Evolutionary conservation across 2,888 invertebrate species (phyloP), one percentile per base, ranked within the genome.

Genomic region (Euclidia mi): DNA sequence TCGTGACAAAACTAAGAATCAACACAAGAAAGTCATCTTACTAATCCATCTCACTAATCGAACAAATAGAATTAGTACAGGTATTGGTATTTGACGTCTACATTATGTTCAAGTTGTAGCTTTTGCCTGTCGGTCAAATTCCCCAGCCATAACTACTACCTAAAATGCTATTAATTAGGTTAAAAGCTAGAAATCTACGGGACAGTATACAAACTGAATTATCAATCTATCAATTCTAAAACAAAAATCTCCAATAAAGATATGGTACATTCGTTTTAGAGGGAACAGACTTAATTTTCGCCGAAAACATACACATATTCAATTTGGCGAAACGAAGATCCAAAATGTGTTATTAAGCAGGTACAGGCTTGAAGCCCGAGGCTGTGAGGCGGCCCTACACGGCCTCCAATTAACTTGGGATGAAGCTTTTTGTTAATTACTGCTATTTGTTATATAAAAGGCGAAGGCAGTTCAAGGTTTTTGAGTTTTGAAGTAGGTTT

Each of bases 351-450:
- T 71, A 70, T 66, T 66, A 66, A 59, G 65, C 52, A 40, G 44
- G 50, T 40, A 29, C 45, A 38, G 41, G 28, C 37, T n/a, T n/a
- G n/a, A n/a, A n/a, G n/a, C n/a, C n/a, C n/a, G n/a, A n/a, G n/a
- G n/a, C n/a, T n/a, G n/a, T n/a, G n/a, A n/a, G 46, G 55, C 51
- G 42, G 66, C 60, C 37, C 49, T 65, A 68, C 71, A 68, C 52
- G 56, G 53, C 42, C 53, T 61, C 61, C 65, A 71, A 71, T 71
- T 71, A 68, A 65, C 71, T 65, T 51, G 32, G 44, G 53, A 29
- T 52, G 14, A 46, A 41, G 63, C 60, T 57, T 71, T 71, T 61
- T 58, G 61, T 48, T 71, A 68, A 71, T 71, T 71, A 68, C 59
- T 32, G 35, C 50, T 56, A 67, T 71, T 70, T 57, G 63, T 71